These are phyloP conservation scores for Celastrina argiolus DNA, from an alignment of 2,888 invertebrate genomes.

Conservation along the genomic window DNA sequence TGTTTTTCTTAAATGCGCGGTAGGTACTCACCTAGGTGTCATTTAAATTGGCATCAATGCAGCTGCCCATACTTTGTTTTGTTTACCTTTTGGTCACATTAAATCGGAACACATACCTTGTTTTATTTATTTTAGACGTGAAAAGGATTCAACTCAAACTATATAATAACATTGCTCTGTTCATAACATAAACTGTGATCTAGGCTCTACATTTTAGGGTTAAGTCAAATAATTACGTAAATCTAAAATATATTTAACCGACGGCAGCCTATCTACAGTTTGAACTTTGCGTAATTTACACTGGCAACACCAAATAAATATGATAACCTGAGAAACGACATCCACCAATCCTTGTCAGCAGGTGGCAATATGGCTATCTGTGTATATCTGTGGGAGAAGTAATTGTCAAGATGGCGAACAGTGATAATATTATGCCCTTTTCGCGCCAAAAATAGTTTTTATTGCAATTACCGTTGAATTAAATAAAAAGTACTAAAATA, in stretches of 20 bases:
- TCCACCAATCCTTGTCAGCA: constrained; percentile 25
- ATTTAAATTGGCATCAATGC: too few species aligned
- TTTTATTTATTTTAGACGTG: too few species aligned
- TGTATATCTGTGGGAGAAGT: not conserved
- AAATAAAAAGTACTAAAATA: too few species aligned
- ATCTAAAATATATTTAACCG: not conserved
- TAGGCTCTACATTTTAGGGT: not conserved
- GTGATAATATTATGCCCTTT: not conserved
- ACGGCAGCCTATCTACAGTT: not conserved
- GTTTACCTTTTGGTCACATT: too few species aligned
- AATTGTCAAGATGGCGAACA: not conserved
- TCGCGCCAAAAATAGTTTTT: not conserved
- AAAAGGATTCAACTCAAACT: too few species aligned
- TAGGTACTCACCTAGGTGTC: too few species aligned
- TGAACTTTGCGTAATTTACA: not conserved
- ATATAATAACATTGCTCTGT: too few species aligned
- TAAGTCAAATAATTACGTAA: not conserved
- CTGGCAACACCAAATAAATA: constrained; percentile 1
- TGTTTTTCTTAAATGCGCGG: too few species aligned
- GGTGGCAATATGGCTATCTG: constrained; percentile 23
- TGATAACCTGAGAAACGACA: constrained; percentile 2
- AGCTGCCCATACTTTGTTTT: too few species aligned
- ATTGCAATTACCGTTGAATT: too few species aligned
- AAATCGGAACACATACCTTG: too few species aligned
- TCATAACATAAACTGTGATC: too few species aligned